Base-by-base conservation (phyloP, 35 echinoderm and acorn worm species). In the Amphiura filiformis region DNA sequence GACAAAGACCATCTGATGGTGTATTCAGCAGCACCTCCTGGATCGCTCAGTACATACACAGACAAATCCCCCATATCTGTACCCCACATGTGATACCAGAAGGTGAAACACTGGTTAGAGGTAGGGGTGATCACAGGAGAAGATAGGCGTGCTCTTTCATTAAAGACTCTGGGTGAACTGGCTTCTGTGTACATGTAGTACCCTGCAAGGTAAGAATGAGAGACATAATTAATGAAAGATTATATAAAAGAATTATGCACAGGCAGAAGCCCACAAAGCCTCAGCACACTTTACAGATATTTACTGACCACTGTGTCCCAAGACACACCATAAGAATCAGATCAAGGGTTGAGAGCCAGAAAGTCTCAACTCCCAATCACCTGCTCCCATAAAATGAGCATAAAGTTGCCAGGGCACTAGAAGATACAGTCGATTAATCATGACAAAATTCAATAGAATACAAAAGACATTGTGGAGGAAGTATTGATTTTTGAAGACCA, bases 51-150 rank as follows among this genome's bases (percentile, higher is more conserved):
- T 41, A 83, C 81, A 33, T 39, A 83, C 30, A 83, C 40, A 18
- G 38, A 49, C 38, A 93, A 47, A 20, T 37, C 76, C 39, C 92
- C 92, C 61, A 93, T 93, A 39, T 90, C 82, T 23, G 38, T 39
- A 20, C 93, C 93, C n/a, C 38, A 94, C 88, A 94, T 90, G 75
- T 94, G 93, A 56, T 94, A 94, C 93, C 93, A 94, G 85, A 94
- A 94, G 23, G 77, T 84, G 57, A 94, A 82, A 44, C 92, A 94
- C 0, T 70, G 39, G 40, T 36, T 18, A 15, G 37, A 61, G 30
- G 33, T 75, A 18, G 91, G 91, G 33, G 75, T 31, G 39, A 92
- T 36, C 0, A 89, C 36, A 17, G 90, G 82, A 36, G 83, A 83
- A 0, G 39, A 47, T 5, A 97, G 76, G 33, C 82, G 49, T 9